Percentiles rank a stretch among this genome's conserved stretches.
phyloP scores from a whole-genome alignment of 1,140 invertebrate species.

The Plodia interpunctella region DNA sequence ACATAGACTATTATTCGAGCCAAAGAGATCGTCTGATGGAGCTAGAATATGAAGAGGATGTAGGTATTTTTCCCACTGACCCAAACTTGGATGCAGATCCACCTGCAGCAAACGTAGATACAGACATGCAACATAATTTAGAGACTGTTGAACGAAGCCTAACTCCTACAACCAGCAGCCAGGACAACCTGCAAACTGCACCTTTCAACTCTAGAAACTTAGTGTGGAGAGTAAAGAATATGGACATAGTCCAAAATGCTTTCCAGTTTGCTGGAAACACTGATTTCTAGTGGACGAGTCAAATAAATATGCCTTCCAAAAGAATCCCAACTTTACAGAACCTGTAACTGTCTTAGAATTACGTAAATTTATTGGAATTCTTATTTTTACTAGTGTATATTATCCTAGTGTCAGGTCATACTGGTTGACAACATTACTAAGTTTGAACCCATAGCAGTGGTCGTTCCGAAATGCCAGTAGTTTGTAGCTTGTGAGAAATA shows the following conservation, averaged over 20 bases:
- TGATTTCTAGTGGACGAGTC: slow-evolving; percentile 42
- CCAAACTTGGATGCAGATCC: slow-evolving; percentile 43
- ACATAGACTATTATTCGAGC: slow-evolving; percentile 47
- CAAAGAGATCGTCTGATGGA: slow-evolving; percentile 43
- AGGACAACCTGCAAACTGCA: slow-evolving; percentile 29
- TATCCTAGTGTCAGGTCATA: slow-evolving; percentile 46
- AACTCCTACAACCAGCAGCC: slow-evolving; percentile 40
- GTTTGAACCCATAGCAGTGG: too few relatives aligned
- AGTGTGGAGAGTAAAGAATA: slow-evolving; percentile 46
- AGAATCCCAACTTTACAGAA: slow-evolving; percentile 41
- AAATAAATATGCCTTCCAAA: slow-evolving; percentile 46
- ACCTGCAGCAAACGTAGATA: slow-evolving; percentile 30
- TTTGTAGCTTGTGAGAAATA: slow-evolving; percentile 50
- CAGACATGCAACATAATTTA: slow-evolving; percentile 44
- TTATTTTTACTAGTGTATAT: slow-evolving; percentile 45
- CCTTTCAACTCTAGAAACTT: slow-evolving; percentile 42
- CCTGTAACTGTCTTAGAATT: slow-evolving; percentile 41
- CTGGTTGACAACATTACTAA: slow-evolving; percentile 47
- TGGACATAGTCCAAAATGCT: slow-evolving; percentile 42
- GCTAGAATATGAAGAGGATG: slow-evolving; percentile 45
- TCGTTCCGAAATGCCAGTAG: too few relatives aligned
- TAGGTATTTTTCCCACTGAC: slow-evolving; percentile 47
- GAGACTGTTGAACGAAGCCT: slow-evolving; percentile 43
- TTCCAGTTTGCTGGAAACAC: slow-evolving; percentile 46
- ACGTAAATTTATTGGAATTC: slow-evolving; percentile 47